Base-by-base conservation (phyloP, 2,797 vertebrate genomes). In the Melanotaenia pygmaea region DNA sequence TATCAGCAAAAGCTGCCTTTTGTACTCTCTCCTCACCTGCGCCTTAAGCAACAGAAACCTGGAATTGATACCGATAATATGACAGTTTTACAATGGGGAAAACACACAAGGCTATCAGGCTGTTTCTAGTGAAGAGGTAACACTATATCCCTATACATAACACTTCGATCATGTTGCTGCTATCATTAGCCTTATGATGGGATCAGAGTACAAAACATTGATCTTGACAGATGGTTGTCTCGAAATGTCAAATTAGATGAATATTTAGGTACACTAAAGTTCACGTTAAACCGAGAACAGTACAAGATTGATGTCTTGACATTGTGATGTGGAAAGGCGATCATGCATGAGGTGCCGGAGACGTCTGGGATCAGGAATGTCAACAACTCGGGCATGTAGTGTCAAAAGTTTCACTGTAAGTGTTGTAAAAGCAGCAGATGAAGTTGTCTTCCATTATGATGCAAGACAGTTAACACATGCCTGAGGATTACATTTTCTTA, bases 11-110 rank as follows among this genome's bases (percentile, higher is more conserved):
- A 1, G 3, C 10, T 24, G 16, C 50, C 24, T 60, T 26, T 32
- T 54, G 2, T 16, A 8, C 2, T 53, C 4, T 63, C 18, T 24
- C 53, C 38, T 78, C 54, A 38, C 37, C 34, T 63, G 50, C 4
- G 11, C 60, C 26, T 51, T n/a, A 11, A 75, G 37, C 76, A n/a
- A 50, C 60, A 60, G 10, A 74, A 63, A 63, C 67, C 64, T 61
- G 57, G 24, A 74, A 58, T 32, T 32, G 38, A 60, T 43, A 65
- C 59, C 28, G 64, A 12, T 4, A 11, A 43, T 14, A 54, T 53
- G 45, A 7, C 43, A 64, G 30, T 34, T 37, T 24, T 57, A 69
- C 40, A 57, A 32, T 6, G 60, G 59, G 57, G 32, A 59, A 60
- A 57, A 45, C 22, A 43, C 30, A 34, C 35, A 3, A 57, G 0